Evolutionary conservation across 2,113 vertebrate genomes (phyloP).

Genomic region (Lasiurus cinereus): DNA sequence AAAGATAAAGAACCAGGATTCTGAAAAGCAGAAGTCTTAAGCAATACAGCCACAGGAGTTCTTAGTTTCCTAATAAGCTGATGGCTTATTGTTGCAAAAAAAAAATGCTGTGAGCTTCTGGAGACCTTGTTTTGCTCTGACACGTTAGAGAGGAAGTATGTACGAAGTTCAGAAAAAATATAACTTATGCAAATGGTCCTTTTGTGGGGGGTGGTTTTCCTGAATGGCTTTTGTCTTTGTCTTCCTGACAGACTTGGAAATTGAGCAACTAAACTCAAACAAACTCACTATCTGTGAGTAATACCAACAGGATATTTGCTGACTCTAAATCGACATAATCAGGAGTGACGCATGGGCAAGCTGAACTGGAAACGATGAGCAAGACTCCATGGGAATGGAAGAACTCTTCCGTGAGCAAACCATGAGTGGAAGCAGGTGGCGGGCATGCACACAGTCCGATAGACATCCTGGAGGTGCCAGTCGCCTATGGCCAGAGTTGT

Average conservation of each 20-base stretch:
- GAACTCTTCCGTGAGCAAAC: neutral
- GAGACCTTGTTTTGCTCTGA: neutral
- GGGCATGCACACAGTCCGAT: neutral
- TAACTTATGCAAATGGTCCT: neutral
- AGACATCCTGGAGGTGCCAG: neutral
- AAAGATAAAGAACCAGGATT: neutral
- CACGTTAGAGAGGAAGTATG: neutral
- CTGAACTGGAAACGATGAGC: neutral
- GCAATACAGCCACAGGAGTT: neutral
- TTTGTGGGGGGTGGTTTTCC: neutral
- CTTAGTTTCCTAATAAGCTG: neutral
- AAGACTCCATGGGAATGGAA: neutral
- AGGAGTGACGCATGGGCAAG: neutral
- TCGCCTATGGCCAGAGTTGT: neutral
- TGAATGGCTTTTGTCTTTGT: constrained; percentile 5
- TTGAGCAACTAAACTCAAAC: neutral
- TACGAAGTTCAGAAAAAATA: constrained; percentile 16
- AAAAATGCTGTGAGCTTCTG: neutral
- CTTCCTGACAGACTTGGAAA: neutral
- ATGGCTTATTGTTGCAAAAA: neutral
- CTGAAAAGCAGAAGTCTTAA: neutral
- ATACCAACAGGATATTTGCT: neutral
- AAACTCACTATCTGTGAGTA: neutral
- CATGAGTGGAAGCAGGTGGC: neutral
- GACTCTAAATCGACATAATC: neutral